phyloP scores from a whole-genome alignment of 2,888 invertebrate species.

The Podotricha telesiphe region DNA sequence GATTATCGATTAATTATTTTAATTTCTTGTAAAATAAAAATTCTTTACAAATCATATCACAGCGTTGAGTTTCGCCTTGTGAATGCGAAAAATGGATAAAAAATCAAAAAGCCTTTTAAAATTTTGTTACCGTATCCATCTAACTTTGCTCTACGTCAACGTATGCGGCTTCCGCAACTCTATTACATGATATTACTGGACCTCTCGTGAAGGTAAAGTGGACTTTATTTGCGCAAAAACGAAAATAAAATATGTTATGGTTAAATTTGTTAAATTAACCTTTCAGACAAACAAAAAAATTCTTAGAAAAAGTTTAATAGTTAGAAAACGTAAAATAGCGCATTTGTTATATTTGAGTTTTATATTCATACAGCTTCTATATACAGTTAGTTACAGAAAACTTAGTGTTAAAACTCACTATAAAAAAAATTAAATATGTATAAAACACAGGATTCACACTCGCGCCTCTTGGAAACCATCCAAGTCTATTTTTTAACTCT shows the following conservation, averaged over 20 bases:
- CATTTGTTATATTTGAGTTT: not conserved
- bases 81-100: not conserved
- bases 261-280: not conserved
- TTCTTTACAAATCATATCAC: too few species aligned
- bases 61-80: too few species aligned
- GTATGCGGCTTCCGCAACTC: constrained; percentile 21
- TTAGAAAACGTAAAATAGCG: not conserved
- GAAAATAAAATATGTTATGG: not conserved
- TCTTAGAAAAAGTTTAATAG: not conserved
- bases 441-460: too few species aligned
- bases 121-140: constrained; percentile 5
- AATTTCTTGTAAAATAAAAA: too few species aligned
- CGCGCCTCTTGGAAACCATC: too few species aligned
- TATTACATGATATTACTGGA: constrained; percentile 7
- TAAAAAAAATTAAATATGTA: too few species aligned
- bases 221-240: not conserved
- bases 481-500: too few species aligned
- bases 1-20: too few species aligned
- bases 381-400: too few species aligned
- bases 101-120: not conserved
- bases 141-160: not conserved
- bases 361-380: too few species aligned
- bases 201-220: not conserved
- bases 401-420: too few species aligned
- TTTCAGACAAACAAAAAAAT: not conserved